Evolutionary conservation across 37 sponge, comb jelly and placozoan species (phyloP).

Genomic region (Eunapius fragilis): DNA sequence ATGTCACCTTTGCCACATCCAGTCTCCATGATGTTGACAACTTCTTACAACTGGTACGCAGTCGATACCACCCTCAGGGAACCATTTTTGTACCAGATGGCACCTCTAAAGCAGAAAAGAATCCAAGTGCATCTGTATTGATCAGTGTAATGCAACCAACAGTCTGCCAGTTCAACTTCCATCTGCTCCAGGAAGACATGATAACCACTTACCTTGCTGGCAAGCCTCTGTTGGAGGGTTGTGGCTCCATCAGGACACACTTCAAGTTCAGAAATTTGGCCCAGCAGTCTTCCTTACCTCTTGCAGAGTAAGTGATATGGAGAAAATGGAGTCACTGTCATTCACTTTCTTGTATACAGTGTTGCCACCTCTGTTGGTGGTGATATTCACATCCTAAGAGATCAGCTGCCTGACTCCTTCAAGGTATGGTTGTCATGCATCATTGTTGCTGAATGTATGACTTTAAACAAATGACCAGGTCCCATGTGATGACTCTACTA

Average conservation of each 20-base stretch:
- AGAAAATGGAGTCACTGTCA: neutral
- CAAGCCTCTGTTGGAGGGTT: constrained; percentile 55
- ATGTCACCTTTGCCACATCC: neutral
- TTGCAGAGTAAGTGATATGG: neutral
- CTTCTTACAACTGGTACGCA: constrained; percentile 66
- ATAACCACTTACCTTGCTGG: constrained; percentile 68
- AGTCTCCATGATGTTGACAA: constrained; percentile 50
- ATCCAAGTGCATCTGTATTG: too few relatives aligned
- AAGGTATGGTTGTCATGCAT: constrained; percentile 6
- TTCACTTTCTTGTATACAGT: constrained; percentile 3
- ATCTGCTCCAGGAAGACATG: constrained; percentile 65
- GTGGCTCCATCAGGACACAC: constrained; percentile 19
- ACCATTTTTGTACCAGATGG: too few relatives aligned
- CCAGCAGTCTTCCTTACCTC: neutral
- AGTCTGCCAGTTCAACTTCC: constrained; percentile 34
- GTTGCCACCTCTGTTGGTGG: constrained; percentile 8
- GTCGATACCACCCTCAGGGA: constrained; percentile 20
- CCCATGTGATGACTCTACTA: constrained; percentile 1
- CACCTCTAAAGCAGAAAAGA: too few relatives aligned
- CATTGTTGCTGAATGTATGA: neutral
- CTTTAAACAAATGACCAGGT: neutral
- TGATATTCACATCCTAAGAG: constrained; percentile 18
- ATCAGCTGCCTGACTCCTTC: constrained; percentile 20
- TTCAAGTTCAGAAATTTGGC: constrained; percentile 63
- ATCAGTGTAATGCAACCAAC: too few relatives aligned